These are phyloP conservation scores for Dolichotis patagonum DNA, from an alignment of 2,113 vertebrate genomes.

Conservation along the genomic window DNA sequence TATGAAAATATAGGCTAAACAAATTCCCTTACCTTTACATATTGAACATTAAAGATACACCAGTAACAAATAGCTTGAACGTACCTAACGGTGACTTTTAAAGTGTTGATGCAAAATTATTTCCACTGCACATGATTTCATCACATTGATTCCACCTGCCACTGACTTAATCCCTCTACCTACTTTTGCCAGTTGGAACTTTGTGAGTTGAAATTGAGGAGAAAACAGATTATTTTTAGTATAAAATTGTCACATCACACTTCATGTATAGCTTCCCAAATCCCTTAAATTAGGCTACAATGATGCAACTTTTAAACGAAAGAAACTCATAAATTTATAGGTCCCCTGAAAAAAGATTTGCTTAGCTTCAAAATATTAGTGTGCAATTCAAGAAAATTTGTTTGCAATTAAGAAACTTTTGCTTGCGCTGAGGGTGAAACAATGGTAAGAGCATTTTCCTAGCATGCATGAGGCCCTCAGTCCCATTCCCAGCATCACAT, in stretches of 20 bases:
- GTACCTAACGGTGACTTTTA: not conserved
- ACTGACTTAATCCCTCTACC: not conserved
- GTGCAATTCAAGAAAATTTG: not conserved
- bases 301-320: not conserved
- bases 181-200: conserved; percentile 27
- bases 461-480: not conserved
- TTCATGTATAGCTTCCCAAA: conserved; percentile 38
- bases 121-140: not conserved
- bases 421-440: not conserved
- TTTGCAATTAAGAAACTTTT: not conserved
- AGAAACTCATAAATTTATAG: not conserved
- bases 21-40: conserved; percentile 32
- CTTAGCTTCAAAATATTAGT: not conserved
- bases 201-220: not conserved
- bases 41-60: conserved; percentile 53
- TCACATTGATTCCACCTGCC: not conserved
- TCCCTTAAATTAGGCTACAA: conserved; percentile 28
- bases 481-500: not conserved
- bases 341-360: not conserved
- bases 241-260: conserved; percentile 47
- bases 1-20: conserved; percentile 32
- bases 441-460: not conserved
- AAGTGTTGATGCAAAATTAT: conserved; percentile 12
- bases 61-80: not conserved
- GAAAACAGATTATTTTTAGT: not conserved